Evolutionary conservation across 2,797 vertebrate species (phyloP).

Genomic region (Halcyon leucocephala): DNA sequence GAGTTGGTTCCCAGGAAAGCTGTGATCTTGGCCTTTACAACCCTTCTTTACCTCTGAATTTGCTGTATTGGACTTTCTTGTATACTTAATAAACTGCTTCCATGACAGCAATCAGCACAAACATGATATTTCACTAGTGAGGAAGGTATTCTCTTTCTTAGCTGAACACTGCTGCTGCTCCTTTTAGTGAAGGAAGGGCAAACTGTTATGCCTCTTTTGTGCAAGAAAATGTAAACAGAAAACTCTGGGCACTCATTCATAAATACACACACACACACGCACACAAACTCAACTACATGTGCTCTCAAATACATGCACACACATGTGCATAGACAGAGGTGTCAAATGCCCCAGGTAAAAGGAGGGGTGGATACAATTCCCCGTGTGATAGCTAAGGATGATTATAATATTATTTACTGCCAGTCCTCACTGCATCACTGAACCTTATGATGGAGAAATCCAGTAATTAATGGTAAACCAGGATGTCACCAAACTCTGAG

Average conservation of each 20-base stretch:
- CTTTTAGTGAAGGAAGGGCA: neutral
- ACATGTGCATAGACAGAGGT: neutral
- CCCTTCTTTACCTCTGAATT: constrained; percentile 5
- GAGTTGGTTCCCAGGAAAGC: constrained; percentile 6
- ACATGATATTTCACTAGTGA: constrained; percentile 3
- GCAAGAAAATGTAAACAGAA: neutral
- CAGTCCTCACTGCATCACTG: neutral
- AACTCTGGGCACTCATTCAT: neutral
- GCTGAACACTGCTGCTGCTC: neutral
- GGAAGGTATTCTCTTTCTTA: neutral
- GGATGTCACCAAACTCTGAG: neutral
- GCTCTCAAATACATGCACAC: too few species aligned
- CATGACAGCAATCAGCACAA: constrained; percentile 30
- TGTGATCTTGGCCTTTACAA: constrained; percentile 13
- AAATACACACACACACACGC: neutral
- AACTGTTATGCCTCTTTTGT: neutral
- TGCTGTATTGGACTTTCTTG: neutral
- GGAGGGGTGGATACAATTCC: neutral
- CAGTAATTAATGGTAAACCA: neutral
- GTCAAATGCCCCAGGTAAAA: neutral
- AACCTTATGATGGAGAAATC: neutral
- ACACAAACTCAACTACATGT: rapidly evolving
- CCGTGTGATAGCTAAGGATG: neutral
- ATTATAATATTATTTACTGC: neutral
- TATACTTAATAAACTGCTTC: constrained; percentile 45